Evolutionary conservation across 2,113 vertebrate species (phyloP), one percentile per base, ranked within the genome.

Genomic region (Campylorhamphus procurvoides): DNA sequence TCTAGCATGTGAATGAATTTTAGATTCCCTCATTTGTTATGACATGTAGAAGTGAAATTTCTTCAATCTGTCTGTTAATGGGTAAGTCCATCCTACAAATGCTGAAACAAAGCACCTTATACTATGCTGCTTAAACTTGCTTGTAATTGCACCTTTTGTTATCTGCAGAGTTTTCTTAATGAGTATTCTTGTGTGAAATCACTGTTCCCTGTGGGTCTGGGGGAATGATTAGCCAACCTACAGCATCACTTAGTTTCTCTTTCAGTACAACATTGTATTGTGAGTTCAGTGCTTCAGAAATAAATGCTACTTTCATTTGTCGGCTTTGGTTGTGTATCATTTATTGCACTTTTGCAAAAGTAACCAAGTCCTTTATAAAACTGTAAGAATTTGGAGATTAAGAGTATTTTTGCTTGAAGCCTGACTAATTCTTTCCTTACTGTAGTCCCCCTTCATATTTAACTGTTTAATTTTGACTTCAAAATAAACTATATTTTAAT

Each of bases 101-200:
- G 96, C 96, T 96, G 94, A 98, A 97, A 97, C 93, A 93, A 98
- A 98, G 98, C 98, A 98, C 98, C 98, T 98, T 98, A 98, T 97
- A 97, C 87, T 98, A 98, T 98, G 98, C 98, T 98, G 98, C 98
- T 98, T 98, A 97, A 95, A 97, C 67, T 97, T 97, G 97, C 97
- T 98, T 98, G 98, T 98, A 97, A 98, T 98, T 98, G 98, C 98
- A 98, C 98, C 97, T 98, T 97, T 97, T 97, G 97, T 98, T 98
- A 98, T 64, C 97, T 94, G 97, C 97, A 97, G 97, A 98, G 94
- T 97, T 97, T 98, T 96, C 97, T 97, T 96, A 96, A 84, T 91
- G 94, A 97, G 77, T 96, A 89, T 98, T 97, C 91, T 96, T 96
- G 86, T 84, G 93, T 15, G 60, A 84, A 96, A 93, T 91, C 95